Conservation (phyloP, 1,140 invertebrate genomes). For the Tribolium castaneum region DNA sequence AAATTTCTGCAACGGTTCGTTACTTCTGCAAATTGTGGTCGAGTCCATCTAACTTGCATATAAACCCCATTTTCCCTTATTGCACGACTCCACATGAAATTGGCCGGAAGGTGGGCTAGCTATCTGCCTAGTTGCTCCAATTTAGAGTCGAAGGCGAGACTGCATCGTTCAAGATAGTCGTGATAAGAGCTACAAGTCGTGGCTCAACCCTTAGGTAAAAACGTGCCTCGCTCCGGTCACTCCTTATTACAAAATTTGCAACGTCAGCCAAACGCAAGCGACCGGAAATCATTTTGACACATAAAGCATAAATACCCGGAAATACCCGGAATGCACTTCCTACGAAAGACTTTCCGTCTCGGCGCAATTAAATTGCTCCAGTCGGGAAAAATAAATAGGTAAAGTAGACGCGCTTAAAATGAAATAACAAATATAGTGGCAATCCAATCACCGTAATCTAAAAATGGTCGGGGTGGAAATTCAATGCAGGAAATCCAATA, state of each 20-base stretch:
- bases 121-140: constrained; percentile 17
- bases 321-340: not conserved
- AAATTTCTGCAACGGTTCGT: constrained; percentile 16
- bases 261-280: not conserved
- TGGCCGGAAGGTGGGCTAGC: constrained; percentile 23
- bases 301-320: not conserved
- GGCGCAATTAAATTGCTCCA: not conserved
- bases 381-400: constrained; percentile 25
- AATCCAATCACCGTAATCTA: constrained; percentile 51
- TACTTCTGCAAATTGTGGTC: constrained; percentile 22
- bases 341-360: not conserved
- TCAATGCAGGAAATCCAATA: constrained; percentile 49
- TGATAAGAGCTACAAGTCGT: constrained; percentile 10
- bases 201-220: constrained; percentile 16
- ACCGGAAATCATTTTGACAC: too few relatives aligned
- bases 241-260: constrained; percentile 7
- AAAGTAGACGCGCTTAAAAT: constrained; percentile 40
- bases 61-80: constrained; percentile 21
- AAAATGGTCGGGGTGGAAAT: constrained; percentile 40
- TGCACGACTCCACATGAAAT: constrained; percentile 7
- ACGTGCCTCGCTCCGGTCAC: constrained; percentile 23
- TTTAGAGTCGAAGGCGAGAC: constrained; percentile 21
- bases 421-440: constrained; percentile 46
- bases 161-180: constrained; percentile 24
- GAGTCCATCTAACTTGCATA: constrained; percentile 28